Evolutionary conservation across 2,888 invertebrate genomes (phyloP).

Genomic region (Caenorhabditis doughertyi): DNA sequence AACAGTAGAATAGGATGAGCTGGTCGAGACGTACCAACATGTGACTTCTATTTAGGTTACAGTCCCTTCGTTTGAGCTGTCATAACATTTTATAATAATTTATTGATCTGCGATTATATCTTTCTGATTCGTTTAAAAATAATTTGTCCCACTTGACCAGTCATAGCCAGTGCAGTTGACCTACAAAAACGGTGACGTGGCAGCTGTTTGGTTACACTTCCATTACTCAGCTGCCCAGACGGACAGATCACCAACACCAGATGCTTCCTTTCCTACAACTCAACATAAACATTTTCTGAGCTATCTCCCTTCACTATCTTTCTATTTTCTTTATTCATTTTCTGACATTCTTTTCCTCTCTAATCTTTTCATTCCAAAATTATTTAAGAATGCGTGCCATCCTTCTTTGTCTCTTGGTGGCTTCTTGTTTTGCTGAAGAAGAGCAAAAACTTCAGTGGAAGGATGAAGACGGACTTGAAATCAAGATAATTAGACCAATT

Average conservation of each 20-base stretch:
- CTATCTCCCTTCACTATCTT: constrained; percentile 10
- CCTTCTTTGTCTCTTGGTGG: constrained; percentile 44
- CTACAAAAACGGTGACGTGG: constrained; percentile 45
- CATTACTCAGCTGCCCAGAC: constrained; percentile 36
- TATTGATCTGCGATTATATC: too few species aligned
- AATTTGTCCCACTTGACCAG: background rate
- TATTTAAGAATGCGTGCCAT: constrained; percentile 53
- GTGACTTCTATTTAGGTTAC: too few species aligned
- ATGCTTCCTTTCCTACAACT: constrained; percentile 34
- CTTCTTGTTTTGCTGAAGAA: constrained; percentile 64
- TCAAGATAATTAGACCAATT: constrained; percentile 81
- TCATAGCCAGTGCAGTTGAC: constrained; percentile 6
- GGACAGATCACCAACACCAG: constrained; percentile 26
- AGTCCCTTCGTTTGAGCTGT: too few species aligned
- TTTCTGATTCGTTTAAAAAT: too few species aligned
- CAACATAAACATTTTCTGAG: constrained; percentile 38
- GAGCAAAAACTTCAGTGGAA: constrained; percentile 81
- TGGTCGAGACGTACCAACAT: too few species aligned
- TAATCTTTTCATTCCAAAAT: constrained; percentile 2
- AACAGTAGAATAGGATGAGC: too few species aligned
- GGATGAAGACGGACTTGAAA: constrained; percentile 79
- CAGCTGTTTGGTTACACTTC: constrained; percentile 50
- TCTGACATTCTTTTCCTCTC: background rate
- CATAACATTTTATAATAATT: too few species aligned
- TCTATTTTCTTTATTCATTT: background rate